A percentile compares a stretch with the other conserved stretches of the same genome.
Conservation (phyloP, 2,888 invertebrate genomes). For the Pammene fasciana region DNA sequence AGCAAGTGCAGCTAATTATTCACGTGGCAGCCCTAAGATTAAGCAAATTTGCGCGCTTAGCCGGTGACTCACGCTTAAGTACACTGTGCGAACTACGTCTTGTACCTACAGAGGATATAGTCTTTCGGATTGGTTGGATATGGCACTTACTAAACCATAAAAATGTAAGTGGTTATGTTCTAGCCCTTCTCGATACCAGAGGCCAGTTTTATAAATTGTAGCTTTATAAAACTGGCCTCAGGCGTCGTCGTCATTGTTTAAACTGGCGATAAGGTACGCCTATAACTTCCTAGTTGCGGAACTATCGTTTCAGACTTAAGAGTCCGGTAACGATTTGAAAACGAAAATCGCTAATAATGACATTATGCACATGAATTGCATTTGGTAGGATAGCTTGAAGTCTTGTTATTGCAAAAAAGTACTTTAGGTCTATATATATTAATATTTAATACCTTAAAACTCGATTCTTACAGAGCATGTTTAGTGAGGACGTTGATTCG, state of each 20-base stretch:
- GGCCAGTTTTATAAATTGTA: too few species aligned
- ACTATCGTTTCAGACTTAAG: neutral
- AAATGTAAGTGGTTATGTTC: slow-evolving; percentile 1
- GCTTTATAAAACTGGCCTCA: too few species aligned
- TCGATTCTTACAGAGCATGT: too few species aligned
- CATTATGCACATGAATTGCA: too few species aligned
- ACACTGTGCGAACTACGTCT: slow-evolving; percentile 29
- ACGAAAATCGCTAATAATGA: too few species aligned
- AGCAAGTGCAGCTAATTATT: slow-evolving; percentile 33
- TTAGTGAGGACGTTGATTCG: too few species aligned
- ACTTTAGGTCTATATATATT: too few species aligned
- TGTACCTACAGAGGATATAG: slow-evolving; percentile 12
- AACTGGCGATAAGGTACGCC: neutral
- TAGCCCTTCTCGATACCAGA: neutral
- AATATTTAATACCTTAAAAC: too few species aligned
- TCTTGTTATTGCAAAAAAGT: too few species aligned
- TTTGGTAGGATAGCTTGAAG: too few species aligned
- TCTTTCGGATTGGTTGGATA: slow-evolving; percentile 17
- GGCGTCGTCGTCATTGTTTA: neutral
- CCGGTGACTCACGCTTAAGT: slow-evolving; percentile 38
- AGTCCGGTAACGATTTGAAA: too few species aligned
- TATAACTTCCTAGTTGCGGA: neutral
- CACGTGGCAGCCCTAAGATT: slow-evolving; percentile 40
- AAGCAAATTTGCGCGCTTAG: slow-evolving; percentile 39
- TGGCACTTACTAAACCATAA: neutral